These are phyloP conservation scores for Volucella inflata DNA, from an alignment of 2,888 invertebrate species.

Conservation along the genomic window DNA sequence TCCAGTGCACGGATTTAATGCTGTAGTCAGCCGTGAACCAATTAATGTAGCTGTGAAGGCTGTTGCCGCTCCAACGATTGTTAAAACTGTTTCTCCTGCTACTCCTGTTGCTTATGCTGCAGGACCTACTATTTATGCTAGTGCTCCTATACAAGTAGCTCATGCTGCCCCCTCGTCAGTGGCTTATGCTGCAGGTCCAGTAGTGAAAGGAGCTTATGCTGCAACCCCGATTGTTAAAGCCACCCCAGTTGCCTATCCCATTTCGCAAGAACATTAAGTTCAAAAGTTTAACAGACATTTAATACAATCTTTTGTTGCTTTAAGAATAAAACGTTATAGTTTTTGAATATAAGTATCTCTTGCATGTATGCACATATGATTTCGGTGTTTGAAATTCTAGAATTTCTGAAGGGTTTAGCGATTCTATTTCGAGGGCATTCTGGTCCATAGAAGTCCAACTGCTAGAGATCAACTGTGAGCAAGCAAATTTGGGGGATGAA, in stretches of 20 bases:
- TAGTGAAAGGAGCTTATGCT: slow-evolving; percentile 56
- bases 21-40: slow-evolving; percentile 83
- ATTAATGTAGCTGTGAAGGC: slow-evolving; percentile 59
- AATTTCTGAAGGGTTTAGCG: too few species aligned
- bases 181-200: slow-evolving; percentile 24
- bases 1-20: slow-evolving; percentile 83
- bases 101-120: slow-evolving; percentile 40
- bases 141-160: not conserved
- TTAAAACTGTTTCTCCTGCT: slow-evolving; percentile 48
- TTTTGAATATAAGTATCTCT: not conserved
- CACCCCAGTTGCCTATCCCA: slow-evolving; percentile 46
- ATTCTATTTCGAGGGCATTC: too few species aligned
- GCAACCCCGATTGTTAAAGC: slow-evolving; percentile 48
- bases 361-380: not conserved
- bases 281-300: not conserved
- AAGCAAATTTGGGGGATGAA: too few species aligned
- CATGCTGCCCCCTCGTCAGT: slow-evolving; percentile 25
- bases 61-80: slow-evolving; percentile 58
- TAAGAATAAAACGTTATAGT: slow-evolving; percentile 1
- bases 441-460: too few species aligned
- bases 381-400: too few species aligned
- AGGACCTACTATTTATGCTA: slow-evolving; percentile 42
- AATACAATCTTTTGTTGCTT: not conserved
- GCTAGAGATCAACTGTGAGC: too few species aligned
- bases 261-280: slow-evolving; percentile 1